Base-by-base conservation (phyloP, 23 tunicate genomes). In the Diplosoma virens region DNA sequence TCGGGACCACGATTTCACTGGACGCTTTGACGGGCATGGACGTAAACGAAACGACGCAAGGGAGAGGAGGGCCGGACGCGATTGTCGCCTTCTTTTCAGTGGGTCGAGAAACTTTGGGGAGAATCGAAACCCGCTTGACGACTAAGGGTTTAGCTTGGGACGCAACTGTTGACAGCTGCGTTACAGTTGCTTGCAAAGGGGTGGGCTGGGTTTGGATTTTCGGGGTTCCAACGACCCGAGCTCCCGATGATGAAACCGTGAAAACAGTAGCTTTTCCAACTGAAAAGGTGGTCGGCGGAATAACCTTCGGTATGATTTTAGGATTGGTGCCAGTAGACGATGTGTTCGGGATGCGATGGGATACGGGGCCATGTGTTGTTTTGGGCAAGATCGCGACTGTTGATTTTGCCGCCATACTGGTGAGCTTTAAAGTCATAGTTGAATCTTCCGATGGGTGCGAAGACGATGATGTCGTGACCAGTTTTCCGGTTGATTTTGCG, bases 231-330 rank as follows among this genome's bases (percentile, higher is more conserved):
- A 76, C 41, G 2, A 78, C 73, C 21, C 76, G 29, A 0, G 84
- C 63, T 31, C 77, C 75, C 1, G 95, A 1, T 11, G 86, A 55
- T 1, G 82, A 85, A 25, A 75, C 87, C 0, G 80, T 76, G 23
- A 87, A 45, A 14, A 85, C 87, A 0, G 85, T 58, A 14, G 79
- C 93, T 1, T 70, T 54, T 30, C 87, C 85, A 22, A 87, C 86
- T 22, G 91, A 41, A 58, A 86, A 55, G 18, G 95, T 16, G 16
- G 68, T 58, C 14, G 84, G 79, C 25, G 80, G 32, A 20, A 80
- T 55, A 0, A 80, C 22, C 52, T 87, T 87, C 1, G 96, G 87
- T 7, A 89, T 46, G 50, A 89, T 77, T n/a, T n/a, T n/a, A n/a
- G n/a, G 9, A 32, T 48, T 18, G 17, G 53, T 30, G 0, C 74